Base-by-base conservation (phyloP, 1,140 invertebrate genomes). In the Mizuhopecten yessoensis region DNA sequence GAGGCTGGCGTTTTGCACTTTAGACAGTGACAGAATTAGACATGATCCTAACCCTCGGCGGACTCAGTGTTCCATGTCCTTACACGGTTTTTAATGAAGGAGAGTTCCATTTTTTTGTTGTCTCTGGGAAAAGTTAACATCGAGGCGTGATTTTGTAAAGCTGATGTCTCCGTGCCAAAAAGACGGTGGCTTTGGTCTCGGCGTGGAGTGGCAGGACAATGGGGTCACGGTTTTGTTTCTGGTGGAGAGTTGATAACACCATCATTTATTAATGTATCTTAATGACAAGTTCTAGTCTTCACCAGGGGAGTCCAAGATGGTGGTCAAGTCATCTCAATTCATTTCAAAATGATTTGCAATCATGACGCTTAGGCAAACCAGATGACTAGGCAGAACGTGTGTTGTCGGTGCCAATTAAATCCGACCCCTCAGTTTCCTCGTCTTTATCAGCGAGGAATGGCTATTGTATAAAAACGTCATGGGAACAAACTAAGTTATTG, bases 291-390 rank as follows among this genome's bases (percentile, higher is more conserved):
- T 75, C 57, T 29, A 75, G 57, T 75, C 57, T 29, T 75, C 57
- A 29, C 57, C 57, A 75, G n/a, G 57, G 57, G 15, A 75, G n/a
- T 75, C 57, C 57, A 75, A 75, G n/a, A 75, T 75, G 57, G 57
- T 75, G 57, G 57, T 75, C 57, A 75, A 75, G 57, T 29, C 57
- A 75, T 75, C 15, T 75, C n/a, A 75, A 75, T 75, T 29, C n/a
- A 75, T 75, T 75, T 75, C n/a, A 75, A 75, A 75, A 75, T 75
- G 57, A 75, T 75, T 75, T 29, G 23, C 23, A 75, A 9, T 75
- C 57, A 75, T 75, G 23, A 5, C 1, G 57, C 23, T 75, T 75
- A 75, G 29, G n/a, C 9, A 75, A 75, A n/a, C n/a, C 57, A 75
- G 23, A 75, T 75, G 57, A 75, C 57, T 75, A 75, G 23, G 11